Percentiles rank a stretch among this genome's conserved stretches.
phyloP scores from a whole-genome alignment of 2,888 invertebrate genomes.

The Acrobasis consociella region DNA sequence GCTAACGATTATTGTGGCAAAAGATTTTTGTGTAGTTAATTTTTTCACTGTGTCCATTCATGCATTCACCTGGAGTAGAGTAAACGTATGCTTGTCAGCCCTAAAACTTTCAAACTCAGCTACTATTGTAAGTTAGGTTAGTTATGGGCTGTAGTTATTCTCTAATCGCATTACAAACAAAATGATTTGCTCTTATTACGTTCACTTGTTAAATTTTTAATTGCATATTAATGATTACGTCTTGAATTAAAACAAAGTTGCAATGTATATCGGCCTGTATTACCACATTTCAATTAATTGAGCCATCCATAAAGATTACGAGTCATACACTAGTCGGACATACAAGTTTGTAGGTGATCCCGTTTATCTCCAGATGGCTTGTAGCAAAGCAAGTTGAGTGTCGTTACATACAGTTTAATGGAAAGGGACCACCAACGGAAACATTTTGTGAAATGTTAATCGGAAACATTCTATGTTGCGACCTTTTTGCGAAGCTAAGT shows the following conservation, averaged over 20 bases:
- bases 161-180: too few relatives aligned
- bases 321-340: conserved; percentile 2
- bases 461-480: conserved; percentile 6
- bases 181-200: background rate
- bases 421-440: conserved; percentile 17
- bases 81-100: too few relatives aligned
- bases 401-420: conserved; percentile 14
- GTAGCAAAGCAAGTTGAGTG: conserved; percentile 13
- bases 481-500: conserved; percentile 17
- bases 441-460: conserved; percentile 22
- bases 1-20: too few relatives aligned
- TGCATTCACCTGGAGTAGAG: too few relatives aligned
- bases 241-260: conserved; percentile 14
- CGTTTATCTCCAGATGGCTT: conserved; percentile 20
- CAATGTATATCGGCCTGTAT: background rate
- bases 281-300: conserved; percentile 9
- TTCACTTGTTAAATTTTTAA: background rate
- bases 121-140: too few relatives aligned
- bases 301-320: conserved; percentile 13
- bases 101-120: too few relatives aligned
- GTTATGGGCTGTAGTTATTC: too few relatives aligned
- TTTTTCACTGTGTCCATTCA: too few relatives aligned
- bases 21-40: too few relatives aligned
- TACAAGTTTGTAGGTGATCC: conserved; percentile 18
- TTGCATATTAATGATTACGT: background rate